A percentile compares a stretch with the other conserved stretches of the same genome.
Evolutionary conservation across 2,113 vertebrate species (phyloP).

Genomic region (Syrmaticus mikado): DNA sequence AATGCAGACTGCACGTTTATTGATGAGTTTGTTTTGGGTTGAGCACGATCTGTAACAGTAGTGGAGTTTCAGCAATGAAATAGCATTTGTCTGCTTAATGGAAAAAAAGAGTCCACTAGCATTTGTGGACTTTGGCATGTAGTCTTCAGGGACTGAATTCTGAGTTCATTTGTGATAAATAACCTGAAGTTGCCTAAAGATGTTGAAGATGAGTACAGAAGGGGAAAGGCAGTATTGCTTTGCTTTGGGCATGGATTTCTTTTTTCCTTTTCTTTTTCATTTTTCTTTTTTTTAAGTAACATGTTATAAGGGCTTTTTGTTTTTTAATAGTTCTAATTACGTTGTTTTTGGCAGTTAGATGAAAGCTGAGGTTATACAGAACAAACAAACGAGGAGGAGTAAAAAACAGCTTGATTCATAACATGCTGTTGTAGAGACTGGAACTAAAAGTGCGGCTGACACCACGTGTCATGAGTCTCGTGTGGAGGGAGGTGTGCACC

Average conservation of each 20-base stretch:
- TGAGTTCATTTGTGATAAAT: not conserved
- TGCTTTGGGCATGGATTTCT: not conserved
- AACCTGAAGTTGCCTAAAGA: not conserved
- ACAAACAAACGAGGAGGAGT: not conserved
- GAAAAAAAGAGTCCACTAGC: not conserved
- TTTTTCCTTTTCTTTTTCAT: not conserved
- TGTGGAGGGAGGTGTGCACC: rapidly evolving
- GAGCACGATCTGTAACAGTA: not conserved
- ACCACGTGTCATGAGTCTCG: rapidly evolving
- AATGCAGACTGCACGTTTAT: rapidly evolving
- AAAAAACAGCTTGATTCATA: not conserved
- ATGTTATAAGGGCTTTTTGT: not conserved
- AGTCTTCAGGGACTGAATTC: not conserved
- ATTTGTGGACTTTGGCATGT: not conserved
- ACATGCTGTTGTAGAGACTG: not conserved
- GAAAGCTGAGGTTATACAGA: not conserved
- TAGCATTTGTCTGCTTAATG: not conserved
- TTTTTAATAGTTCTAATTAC: not conserved
- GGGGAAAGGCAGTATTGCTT: not conserved
- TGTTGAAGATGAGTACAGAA: not conserved
- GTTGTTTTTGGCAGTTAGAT: not conserved
- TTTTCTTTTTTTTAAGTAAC: not conserved
- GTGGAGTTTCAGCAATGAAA: not conserved
- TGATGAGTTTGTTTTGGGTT: not conserved
- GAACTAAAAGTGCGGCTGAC: not conserved